Conservation (phyloP, 2,113 vertebrate genomes). For the Microtus ochrogaster region DNA sequence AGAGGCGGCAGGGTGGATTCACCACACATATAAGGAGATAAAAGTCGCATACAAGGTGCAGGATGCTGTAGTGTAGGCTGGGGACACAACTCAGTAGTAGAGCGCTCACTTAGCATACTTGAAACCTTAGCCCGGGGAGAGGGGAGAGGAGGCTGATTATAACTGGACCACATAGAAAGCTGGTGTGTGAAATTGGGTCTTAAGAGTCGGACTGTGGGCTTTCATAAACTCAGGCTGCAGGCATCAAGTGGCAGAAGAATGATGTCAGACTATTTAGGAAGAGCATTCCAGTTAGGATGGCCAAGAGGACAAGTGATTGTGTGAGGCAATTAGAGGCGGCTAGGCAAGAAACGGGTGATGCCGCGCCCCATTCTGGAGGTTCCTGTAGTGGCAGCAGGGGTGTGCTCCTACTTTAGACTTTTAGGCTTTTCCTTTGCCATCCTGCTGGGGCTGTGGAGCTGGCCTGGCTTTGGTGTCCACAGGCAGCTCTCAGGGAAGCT, state of each 20-base stretch:
- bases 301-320: neutral
- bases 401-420: neutral
- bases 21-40: neutral
- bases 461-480: neutral
- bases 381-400: neutral
- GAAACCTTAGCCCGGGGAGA: neutral
- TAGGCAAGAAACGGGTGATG: neutral
- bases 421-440: neutral
- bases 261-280: conserved; percentile 32
- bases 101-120: neutral
- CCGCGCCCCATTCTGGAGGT: neutral
- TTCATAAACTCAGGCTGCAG: neutral
- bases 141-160: neutral
- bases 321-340: neutral
- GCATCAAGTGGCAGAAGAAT: neutral
- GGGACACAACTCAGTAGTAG: neutral
- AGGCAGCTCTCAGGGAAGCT: neutral
- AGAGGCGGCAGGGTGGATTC: neutral
- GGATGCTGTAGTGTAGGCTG: neutral
- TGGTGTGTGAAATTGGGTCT: conserved; percentile 31
- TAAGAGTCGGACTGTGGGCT: conserved; percentile 29
- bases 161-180: neutral
- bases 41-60: neutral
- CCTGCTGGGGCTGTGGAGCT: neutral
- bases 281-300: neutral